Percentiles rank a stretch among this genome's conserved stretches.
Conservation (phyloP, 1,140 invertebrate genomes). For the Philaenus spumarius region DNA sequence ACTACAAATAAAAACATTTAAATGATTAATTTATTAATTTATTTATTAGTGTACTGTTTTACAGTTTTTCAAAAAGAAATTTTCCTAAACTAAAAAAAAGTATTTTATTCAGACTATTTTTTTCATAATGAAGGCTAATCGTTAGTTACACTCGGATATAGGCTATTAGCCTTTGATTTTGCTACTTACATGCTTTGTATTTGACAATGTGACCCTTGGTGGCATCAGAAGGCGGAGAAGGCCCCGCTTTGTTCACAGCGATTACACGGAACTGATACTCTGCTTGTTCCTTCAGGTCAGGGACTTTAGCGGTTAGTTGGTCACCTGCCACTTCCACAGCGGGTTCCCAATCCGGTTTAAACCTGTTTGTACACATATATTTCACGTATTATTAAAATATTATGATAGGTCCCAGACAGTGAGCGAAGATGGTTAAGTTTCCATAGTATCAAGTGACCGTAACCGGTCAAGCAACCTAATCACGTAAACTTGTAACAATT, state of each 20-base stretch:
- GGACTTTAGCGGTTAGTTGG: slow-evolving; percentile 67
- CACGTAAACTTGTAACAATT: too few species aligned
- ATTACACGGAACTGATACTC: slow-evolving; percentile 94
- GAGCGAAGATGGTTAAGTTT: too few species aligned
- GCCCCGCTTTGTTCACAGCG: slow-evolving; percentile 95
- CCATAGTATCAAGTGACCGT: too few species aligned
- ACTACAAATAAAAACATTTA: slow-evolving; percentile 48
- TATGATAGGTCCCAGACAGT: too few species aligned
- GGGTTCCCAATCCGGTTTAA: slow-evolving; percentile 72
- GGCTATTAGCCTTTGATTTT: not conserved
- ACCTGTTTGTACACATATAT: slow-evolving; percentile 37
- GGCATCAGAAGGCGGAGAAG: slow-evolving; percentile 86
- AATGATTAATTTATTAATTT: too few species aligned
- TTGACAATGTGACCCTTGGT: slow-evolving; percentile 89
- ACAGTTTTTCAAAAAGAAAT: too few species aligned
- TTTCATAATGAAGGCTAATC: too few species aligned
- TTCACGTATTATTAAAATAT: too few species aligned
- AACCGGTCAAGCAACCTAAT: too few species aligned
- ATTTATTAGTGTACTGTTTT: too few species aligned
- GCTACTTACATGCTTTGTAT: slow-evolving; percentile 70
- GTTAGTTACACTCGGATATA: too few species aligned
- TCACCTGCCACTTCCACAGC: slow-evolving; percentile 74
- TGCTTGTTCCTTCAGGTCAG: slow-evolving; percentile 80
- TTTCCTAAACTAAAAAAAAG: not conserved
- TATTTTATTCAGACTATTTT: not conserved